Conservation (phyloP, 2,888 invertebrate genomes). For the Trissolcus brochymenae region DNA sequence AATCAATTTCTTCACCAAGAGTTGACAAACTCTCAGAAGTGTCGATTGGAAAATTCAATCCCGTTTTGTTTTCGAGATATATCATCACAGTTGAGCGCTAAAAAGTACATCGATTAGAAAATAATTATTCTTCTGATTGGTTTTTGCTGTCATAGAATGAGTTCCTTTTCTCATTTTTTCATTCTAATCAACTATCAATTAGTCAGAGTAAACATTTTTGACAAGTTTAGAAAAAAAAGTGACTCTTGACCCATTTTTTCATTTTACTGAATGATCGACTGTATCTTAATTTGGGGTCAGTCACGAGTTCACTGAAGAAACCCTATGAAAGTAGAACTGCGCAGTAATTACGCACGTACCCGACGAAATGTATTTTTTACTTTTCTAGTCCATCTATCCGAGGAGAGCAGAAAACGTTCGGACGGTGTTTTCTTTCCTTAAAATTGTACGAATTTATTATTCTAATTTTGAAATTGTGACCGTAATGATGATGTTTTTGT, state of each 20-base stretch:
- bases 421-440: too few species aligned
- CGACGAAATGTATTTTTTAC: too few species aligned
- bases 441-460: too few species aligned
- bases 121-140: neutral
- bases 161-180: too few species aligned
- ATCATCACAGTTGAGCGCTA: slow-evolving; percentile 6
- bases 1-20: slow-evolving; percentile 65
- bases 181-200: neutral
- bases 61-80: slow-evolving; percentile 4
- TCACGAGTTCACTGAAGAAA: slow-evolving; percentile 71
- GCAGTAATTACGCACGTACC: slow-evolving; percentile 12
- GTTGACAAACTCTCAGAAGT: slow-evolving; percentile 59
- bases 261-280: slow-evolving; percentile 6
- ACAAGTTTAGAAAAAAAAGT: too few species aligned
- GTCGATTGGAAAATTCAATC: slow-evolving; percentile 43
- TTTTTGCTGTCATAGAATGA: neutral
- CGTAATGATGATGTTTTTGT: too few species aligned
- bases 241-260: neutral
- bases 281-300: slow-evolving; percentile 59
- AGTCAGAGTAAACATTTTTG: neutral
- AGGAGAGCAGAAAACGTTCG: too few species aligned
- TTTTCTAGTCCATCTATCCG: too few species aligned
- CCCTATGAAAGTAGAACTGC: slow-evolving; percentile 60
- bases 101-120: slow-evolving; percentile 1
- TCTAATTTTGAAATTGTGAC: too few species aligned